phyloP scores from a whole-genome alignment of 1,140 invertebrate species.

The Cyrtorhinus lividipennis region DNA sequence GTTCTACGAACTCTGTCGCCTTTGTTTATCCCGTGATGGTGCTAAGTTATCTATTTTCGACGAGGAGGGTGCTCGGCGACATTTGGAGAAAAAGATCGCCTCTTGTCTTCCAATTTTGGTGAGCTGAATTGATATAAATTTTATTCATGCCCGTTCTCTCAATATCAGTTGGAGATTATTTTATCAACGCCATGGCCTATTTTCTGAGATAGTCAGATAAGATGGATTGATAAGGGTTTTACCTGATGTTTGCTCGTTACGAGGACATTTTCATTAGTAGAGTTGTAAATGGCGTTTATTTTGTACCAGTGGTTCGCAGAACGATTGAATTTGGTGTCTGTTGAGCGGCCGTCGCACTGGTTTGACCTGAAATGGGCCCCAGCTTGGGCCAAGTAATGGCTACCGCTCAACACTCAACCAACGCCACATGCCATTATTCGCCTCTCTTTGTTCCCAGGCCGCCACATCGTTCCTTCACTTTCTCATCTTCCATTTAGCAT shows the following conservation, averaged over 20 bases:
- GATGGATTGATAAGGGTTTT: conserved; percentile 22
- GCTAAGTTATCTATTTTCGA: conserved; percentile 49
- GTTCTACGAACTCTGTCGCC: conserved; percentile 52
- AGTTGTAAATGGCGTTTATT: background rate
- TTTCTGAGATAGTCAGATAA: conserved; percentile 21
- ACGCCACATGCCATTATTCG: background rate
- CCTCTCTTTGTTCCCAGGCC: background rate
- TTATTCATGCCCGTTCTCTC: background rate
- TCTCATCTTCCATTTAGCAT: background rate
- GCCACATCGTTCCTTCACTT: too few species aligned
- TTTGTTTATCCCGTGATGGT: conserved; percentile 50
- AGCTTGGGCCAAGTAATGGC: background rate
- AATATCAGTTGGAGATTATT: background rate
- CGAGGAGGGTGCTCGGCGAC: conserved; percentile 44
- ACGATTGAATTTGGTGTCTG: background rate
- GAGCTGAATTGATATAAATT: background rate
- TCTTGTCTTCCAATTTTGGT: conserved; percentile 17
- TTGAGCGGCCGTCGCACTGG: background rate
- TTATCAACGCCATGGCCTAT: conserved; percentile 21
- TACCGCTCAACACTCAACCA: background rate
- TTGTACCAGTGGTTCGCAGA: background rate
- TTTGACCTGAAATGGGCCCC: background rate
- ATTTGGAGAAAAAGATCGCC: conserved; percentile 45
- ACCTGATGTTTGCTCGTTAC: conserved; percentile 7
- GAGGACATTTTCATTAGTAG: conserved; percentile 13